Evolutionary conservation across 2,888 invertebrate genomes (phyloP).

Genomic region (Elegia similella): DNA sequence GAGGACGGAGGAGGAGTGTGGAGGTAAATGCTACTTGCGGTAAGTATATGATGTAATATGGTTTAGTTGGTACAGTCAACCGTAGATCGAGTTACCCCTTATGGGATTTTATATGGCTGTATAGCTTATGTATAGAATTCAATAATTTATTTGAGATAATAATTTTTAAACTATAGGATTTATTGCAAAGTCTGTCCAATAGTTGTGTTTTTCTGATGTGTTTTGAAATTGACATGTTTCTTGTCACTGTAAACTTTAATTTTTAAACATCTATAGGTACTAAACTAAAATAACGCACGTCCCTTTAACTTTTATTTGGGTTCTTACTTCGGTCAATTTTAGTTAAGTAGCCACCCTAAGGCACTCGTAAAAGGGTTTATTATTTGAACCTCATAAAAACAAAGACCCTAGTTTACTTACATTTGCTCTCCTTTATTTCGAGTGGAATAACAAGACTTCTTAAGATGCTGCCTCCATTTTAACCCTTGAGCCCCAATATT

Average conservation of each 20-base stretch:
- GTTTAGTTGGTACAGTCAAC: background rate
- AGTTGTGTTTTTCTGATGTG: too few species aligned
- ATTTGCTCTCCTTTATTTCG: background rate
- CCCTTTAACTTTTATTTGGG: too few species aligned
- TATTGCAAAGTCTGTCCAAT: too few species aligned
- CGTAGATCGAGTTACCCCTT: background rate
- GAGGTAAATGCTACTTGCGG: background rate
- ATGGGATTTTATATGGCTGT: background rate
- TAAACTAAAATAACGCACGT: too few species aligned
- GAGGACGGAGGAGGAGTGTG: background rate
- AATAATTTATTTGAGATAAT: background rate
- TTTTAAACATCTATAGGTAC: too few species aligned
- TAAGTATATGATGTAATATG: background rate
- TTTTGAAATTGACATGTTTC: too few species aligned
- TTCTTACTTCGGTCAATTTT: background rate
- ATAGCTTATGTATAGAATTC: background rate
- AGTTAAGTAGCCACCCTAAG: background rate
- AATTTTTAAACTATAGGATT: too few species aligned
- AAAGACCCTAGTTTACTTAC: background rate
- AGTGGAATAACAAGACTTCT: background rate
- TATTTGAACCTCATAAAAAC: background rate
- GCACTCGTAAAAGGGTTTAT: background rate
- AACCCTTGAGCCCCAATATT: conserved; percentile 23
- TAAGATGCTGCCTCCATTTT: background rate
- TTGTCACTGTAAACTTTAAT: too few species aligned